Conservation (phyloP, 2,113 vertebrate species). For the Aegithalos caudatus region DNA sequence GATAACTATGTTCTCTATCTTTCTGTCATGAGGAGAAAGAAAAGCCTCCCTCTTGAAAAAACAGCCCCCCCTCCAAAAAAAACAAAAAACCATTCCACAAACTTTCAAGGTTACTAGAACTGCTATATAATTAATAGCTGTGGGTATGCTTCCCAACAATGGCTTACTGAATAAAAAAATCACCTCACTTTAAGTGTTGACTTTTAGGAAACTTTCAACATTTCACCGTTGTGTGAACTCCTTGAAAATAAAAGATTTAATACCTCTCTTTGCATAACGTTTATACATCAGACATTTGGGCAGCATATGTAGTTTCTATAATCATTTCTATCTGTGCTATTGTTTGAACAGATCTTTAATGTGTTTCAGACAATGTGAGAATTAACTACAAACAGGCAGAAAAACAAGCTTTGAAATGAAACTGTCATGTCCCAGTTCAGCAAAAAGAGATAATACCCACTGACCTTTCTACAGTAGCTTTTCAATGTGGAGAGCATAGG, state of each 20-base stretch:
- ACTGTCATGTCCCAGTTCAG: background rate
- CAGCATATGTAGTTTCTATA: background rate
- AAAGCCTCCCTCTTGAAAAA: background rate
- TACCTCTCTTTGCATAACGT: background rate
- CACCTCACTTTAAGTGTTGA: background rate
- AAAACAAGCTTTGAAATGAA: background rate
- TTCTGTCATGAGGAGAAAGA: background rate
- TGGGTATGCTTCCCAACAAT: background rate
- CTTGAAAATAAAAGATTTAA: background rate
- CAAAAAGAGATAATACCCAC: background rate
- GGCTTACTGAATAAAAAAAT: background rate
- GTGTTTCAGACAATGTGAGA: background rate
- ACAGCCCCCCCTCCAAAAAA: rapidly evolving
- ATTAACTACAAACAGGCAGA: background rate
- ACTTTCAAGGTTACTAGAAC: background rate
- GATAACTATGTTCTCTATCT: background rate
- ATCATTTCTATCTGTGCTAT: background rate
- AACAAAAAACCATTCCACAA: background rate
- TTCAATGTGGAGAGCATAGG: background rate
- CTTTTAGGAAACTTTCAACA: background rate
- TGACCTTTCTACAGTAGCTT: background rate
- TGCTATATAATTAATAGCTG: background rate
- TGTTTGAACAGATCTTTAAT: background rate
- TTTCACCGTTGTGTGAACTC: background rate
- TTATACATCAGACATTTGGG: background rate